Evolutionary conservation across 2,113 vertebrate genomes (phyloP).

Genomic region (Kryptolebias marmoratus): DNA sequence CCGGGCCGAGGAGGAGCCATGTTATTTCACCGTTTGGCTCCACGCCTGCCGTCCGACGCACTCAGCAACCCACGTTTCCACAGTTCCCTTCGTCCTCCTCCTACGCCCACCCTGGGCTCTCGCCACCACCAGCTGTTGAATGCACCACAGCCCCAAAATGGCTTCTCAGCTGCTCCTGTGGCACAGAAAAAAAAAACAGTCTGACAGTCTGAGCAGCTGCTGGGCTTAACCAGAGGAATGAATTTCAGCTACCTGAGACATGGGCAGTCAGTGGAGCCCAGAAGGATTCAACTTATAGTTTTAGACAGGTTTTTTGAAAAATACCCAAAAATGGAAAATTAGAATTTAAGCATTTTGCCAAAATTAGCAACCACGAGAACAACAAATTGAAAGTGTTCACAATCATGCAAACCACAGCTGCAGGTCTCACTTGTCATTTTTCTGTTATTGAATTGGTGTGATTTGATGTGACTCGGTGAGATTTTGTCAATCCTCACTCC

Average conservation of each 20-base stretch:
- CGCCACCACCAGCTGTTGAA: slow-evolving; percentile 76
- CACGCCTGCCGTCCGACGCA: slow-evolving; percentile 54
- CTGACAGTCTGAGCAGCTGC: slow-evolving; percentile 66
- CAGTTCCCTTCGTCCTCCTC: slow-evolving; percentile 2
- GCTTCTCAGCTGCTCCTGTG: slow-evolving; percentile 71
- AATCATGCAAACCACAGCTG: not conserved
- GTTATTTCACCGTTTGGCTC: slow-evolving; percentile 64
- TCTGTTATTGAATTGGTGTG: slow-evolving; percentile 53
- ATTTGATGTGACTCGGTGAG: slow-evolving; percentile 54
- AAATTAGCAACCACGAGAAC: slow-evolving; percentile 1
- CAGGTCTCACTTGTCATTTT: slow-evolving; percentile 32
- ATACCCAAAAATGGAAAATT: no score
- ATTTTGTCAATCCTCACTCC: slow-evolving; percentile 59
- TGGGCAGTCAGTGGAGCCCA: not conserved
- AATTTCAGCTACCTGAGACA: slow-evolving; percentile 48
- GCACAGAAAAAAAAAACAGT: slow-evolving; percentile 36
- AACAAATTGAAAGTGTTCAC: not conserved
- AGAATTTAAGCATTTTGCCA: not conserved
- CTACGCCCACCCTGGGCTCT: slow-evolving; percentile 53
- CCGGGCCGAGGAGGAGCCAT: slow-evolving; percentile 27
- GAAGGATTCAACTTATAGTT: no score
- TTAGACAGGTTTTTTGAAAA: no score
- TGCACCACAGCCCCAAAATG: slow-evolving; percentile 73
- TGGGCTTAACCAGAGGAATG: slow-evolving; percentile 31
- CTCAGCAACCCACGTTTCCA: slow-evolving; percentile 58